Base-by-base conservation (phyloP, 2,797 vertebrate species). In the Ciconia nigra region DNA sequence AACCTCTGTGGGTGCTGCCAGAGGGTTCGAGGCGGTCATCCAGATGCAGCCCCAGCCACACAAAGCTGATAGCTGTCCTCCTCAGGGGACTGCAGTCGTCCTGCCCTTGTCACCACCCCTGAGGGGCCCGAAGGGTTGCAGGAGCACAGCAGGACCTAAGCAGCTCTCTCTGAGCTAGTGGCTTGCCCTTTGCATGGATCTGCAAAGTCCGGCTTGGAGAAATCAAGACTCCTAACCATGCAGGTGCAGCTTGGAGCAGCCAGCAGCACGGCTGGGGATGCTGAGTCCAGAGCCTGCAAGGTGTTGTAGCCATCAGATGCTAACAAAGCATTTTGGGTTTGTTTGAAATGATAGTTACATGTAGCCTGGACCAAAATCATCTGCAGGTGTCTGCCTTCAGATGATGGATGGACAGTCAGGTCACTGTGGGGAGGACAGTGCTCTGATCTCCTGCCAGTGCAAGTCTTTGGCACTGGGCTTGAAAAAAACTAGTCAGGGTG, bases 1-100 rank as follows among this genome's bases (percentile, higher is more conserved):
- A 95, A 83, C 82, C 61, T 87, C 35, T 46, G 28, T 87, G 54
- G 90, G 87, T 96, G 87, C 92, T 93, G 58, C 82, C 20, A 47
- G 58, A 91, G 71, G 69, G 67, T 85, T 96, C 19, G 13, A 71
- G 59, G 25, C 5, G 1, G 69, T 88, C 79, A 86, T 66, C 46
- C 46, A 58, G 79, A 89, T 2, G 9, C 62, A 83, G 78, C 15
- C 54, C 15, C 35, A 1, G 1, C 44, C 20, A 18, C 35, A 47
- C 44, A 73, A 80, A 83, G 65, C 61, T 83, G 69, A 18, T 31
- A 81, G 42, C 33, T 0, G 0, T 81, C 44, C 65, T 86, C 47
- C 1, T 6, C 29, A 51, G 72, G 63, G 51, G 9, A 71, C 19
- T 3, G 9, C 39, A 35, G 26, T 41, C 6, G 1, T 78, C 57